Evolutionary conservation across 53 echinoderm and acorn worm genomes (phyloP).

Genomic region (Astropecten irregularis): DNA sequence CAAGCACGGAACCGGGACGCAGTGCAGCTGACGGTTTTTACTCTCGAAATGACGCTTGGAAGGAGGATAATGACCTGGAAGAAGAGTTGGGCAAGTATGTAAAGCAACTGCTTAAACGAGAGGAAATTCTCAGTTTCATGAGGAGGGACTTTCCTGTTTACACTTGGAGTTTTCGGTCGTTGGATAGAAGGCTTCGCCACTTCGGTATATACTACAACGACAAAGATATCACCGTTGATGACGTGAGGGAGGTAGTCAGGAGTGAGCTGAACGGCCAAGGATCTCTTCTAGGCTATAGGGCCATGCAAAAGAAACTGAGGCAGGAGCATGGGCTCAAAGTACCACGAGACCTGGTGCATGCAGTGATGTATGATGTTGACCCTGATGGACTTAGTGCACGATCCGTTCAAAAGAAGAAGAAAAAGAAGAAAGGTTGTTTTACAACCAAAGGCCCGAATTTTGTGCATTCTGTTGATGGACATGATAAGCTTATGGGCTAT

Average conservation of each 20-base stretch:
- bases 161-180: constrained; percentile 8
- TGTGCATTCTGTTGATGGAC: constrained; percentile 4
- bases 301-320: constrained; percentile 11
- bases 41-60: neutral
- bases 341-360: constrained; percentile 8
- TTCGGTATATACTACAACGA: neutral
- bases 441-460: neutral
- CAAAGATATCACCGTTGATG: constrained; percentile 8
- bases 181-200: constrained; percentile 1
- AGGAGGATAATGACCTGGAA: neutral
- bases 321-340: constrained; percentile 15
- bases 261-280: constrained; percentile 7
- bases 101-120: constrained; percentile 1
- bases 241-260: constrained; percentile 1
- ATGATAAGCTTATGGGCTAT: constrained; percentile 1
- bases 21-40: neutral
- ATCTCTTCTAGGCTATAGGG: constrained; percentile 3
- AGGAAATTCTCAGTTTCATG: constrained; percentile 1
- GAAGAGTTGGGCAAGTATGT: constrained; percentile 2
- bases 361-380: constrained; percentile 8
- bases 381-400: constrained; percentile 11
- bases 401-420: constrained; percentile 8
- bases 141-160: constrained; percentile 1
- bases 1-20: neutral
- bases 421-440: neutral